Base-by-base conservation (phyloP, 2,888 invertebrate genomes). In the Lymantria dispar region DNA sequence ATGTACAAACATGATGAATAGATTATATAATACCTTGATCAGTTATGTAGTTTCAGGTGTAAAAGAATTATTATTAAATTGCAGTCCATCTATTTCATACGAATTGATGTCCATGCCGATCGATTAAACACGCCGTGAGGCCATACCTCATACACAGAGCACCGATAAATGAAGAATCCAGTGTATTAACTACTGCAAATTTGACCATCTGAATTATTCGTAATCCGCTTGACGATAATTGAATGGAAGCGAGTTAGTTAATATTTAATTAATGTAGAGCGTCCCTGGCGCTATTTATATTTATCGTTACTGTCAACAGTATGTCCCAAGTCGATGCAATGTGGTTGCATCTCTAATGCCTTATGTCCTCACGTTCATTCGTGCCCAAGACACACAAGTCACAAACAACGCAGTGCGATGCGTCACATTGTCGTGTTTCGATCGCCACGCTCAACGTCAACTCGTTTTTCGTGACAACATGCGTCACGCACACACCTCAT, bases 161-260 rank as follows among this genome's bases (percentile, higher is more conserved):
- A 75, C 75, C 78, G 72, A 77, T 83, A 83, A 86, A 84, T 83
- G 84, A 80, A 79, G 73, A 78, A 77, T 73, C 68, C 70, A 66
- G 75, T 68, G 78, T 77, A 79, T 78, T 80, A 79, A 82, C 83
- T 78, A 80, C 74, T 79, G 83, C 79, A 80, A 85, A 85, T 87
- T 87, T 73, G 80, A 78, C 72, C 73, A 80, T 82, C 69, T 76
- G 76, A 78, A 83, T 83, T 82, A 85, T 87, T 78, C 72, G 72
- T 84, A 81, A 87, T 85, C 78, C 83, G 77, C 73, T 77, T 73
- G 76, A 77, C 78, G 74, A 82, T 85, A 85, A 87, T 87, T 86
- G 85, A 86, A 85, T 82, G 80, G 78, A 76, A 78, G 69, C 72
- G 80, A 82, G 79, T 86, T 87, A 85, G 88, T 87, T 86, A 80